These are phyloP conservation scores for Neodiprion pinetum DNA, from an alignment of 1,140 invertebrate genomes.

Conservation along the genomic window DNA sequence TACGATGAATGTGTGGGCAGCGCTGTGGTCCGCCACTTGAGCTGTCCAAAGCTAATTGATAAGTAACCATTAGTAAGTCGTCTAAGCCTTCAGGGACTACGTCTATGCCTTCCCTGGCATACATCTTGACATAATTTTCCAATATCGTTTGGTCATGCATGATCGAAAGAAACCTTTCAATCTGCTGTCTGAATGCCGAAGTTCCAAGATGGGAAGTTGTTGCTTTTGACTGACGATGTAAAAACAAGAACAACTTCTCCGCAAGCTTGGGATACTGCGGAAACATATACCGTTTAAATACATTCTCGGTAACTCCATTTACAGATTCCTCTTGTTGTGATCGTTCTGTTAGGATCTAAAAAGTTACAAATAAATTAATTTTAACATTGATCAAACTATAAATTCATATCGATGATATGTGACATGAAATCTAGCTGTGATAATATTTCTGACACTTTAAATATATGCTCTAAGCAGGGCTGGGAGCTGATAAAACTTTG, in stretches of 20 bases:
- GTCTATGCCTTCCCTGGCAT: conserved; percentile 59
- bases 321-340: conserved; percentile 69
- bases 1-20: conserved; percentile 70
- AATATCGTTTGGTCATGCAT: conserved; percentile 70
- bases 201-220: conserved; percentile 68
- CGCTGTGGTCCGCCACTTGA: conserved; percentile 67
- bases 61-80: conserved; percentile 72
- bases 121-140: conserved; percentile 73
- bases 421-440: conserved; percentile 17
- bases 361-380: conserved; percentile 36
- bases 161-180: conserved; percentile 73
- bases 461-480: conserved; percentile 36
- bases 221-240: conserved; percentile 67
- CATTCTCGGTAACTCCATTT: conserved; percentile 68
- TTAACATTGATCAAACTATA: conserved; percentile 16
- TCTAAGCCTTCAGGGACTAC: conserved; percentile 68
- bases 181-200: conserved; percentile 72
- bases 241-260: conserved; percentile 70
- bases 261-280: conserved; percentile 78
- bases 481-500: conserved; percentile 22
- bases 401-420: conserved; percentile 24
- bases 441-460: conserved; percentile 28
- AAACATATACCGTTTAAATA: conserved; percentile 75
- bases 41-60: conserved; percentile 78
- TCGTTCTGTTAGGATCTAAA: conserved; percentile 69